Evolutionary conservation across 2,113 vertebrate genomes (phyloP).

Genomic region (Setophaga petechia): DNA sequence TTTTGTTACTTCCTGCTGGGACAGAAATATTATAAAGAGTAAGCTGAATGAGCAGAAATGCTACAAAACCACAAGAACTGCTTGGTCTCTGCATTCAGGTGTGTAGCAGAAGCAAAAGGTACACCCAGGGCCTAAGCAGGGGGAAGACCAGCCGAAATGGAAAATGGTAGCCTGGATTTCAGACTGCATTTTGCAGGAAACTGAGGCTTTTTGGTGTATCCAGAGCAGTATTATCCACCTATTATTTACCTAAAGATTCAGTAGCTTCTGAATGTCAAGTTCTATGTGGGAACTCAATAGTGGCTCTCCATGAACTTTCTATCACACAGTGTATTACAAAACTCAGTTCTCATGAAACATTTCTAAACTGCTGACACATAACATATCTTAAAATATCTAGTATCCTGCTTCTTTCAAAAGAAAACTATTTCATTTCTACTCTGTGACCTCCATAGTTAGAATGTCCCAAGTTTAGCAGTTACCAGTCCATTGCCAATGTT

Average conservation of each 20-base stretch:
- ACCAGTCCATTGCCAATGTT: not conserved
- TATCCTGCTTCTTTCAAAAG: not conserved
- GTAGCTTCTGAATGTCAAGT: not conserved
- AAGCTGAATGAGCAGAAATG: not conserved
- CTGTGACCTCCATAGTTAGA: accelerated
- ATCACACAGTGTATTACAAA: not conserved
- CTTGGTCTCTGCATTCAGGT: not conserved
- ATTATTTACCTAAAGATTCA: not conserved
- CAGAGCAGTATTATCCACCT: not conserved
- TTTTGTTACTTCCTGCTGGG: not conserved
- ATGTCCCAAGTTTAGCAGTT: not conserved
- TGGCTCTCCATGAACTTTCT: not conserved
- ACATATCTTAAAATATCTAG: not conserved
- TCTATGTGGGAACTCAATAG: not conserved
- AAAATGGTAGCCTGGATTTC: not conserved
- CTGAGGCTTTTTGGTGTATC: not conserved
- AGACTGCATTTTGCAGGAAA: not conserved
- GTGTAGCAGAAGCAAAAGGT: not conserved
- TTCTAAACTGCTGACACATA: not conserved
- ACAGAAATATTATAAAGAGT: not conserved
- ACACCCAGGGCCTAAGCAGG: accelerated
- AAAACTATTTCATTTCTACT: not conserved
- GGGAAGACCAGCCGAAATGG: not conserved
- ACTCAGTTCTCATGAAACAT: not conserved
- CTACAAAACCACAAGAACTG: not conserved